Percentiles rank a stretch among this genome's conserved stretches.
These are phyloP conservation scores for Epinotia bilunana DNA, from an alignment of 2,888 invertebrate species.

Conservation along the genomic window DNA sequence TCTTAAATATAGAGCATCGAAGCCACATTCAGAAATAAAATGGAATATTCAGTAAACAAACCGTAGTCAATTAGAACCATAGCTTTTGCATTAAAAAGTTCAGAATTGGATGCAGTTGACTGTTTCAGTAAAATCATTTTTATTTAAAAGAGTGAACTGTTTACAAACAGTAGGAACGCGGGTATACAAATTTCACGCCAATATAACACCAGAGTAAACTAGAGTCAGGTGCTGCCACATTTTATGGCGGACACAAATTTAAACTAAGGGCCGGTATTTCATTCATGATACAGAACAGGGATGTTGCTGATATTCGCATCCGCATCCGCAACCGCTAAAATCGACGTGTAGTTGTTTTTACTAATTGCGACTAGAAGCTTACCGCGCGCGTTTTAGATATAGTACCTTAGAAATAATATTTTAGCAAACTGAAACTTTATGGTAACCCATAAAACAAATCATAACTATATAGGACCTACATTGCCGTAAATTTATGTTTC, in stretches of 20 bases:
- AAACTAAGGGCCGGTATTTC: too few species aligned
- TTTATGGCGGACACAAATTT: constrained; percentile 23
- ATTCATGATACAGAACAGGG: too few species aligned
- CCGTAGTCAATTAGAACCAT: background rate
- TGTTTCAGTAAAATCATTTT: background rate
- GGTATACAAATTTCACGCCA: constrained; percentile 65
- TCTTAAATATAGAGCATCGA: constrained; percentile 13
- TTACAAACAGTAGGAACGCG: constrained; percentile 21
- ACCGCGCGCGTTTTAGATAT: too few species aligned
- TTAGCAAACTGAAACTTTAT: too few species aligned
- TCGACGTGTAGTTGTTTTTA: too few species aligned
- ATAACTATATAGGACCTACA: too few species aligned
- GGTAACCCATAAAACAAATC: too few species aligned
- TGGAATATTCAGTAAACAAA: background rate
- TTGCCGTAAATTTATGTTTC: too few species aligned
- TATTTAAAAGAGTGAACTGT: constrained; percentile 11
- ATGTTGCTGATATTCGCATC: too few species aligned
- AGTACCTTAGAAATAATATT: too few species aligned
- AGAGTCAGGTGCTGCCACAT: constrained; percentile 32
- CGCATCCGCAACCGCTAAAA: too few species aligned
- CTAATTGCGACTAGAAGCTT: too few species aligned
- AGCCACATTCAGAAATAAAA: background rate
- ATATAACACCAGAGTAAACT: constrained; percentile 56
- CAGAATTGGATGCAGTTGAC: background rate
- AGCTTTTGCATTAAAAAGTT: constrained; percentile 5